These are phyloP conservation scores for Tetrao urogallus DNA, from an alignment of 2,113 vertebrate species.

Conservation along the genomic window DNA sequence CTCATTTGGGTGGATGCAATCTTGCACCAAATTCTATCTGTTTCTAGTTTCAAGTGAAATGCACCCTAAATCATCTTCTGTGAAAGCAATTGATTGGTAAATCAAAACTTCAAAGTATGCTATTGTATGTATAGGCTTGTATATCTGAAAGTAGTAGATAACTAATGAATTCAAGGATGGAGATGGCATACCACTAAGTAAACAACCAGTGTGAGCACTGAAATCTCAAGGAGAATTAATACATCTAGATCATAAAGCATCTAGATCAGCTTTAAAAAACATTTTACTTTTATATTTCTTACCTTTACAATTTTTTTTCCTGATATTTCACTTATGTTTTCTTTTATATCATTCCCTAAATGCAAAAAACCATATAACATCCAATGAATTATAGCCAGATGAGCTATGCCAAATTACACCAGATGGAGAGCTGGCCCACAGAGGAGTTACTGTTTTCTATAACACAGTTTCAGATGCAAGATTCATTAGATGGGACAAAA, in stretches of 20 bases:
- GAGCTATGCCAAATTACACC: constrained; percentile 53
- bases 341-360: constrained; percentile 13
- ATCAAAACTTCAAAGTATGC: not conserved
- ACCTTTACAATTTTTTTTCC: not conserved
- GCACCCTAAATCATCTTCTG: not conserved
- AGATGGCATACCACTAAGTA: not conserved
- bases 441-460: constrained; percentile 51
- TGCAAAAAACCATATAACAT: constrained; percentile 1
- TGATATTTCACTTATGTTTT: not conserved
- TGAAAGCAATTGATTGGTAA: not conserved
- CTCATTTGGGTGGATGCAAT: not conserved
- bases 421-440: constrained; percentile 58
- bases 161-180: not conserved
- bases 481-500: constrained; percentile 64
- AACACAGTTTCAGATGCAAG: constrained; percentile 55
- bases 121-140: not conserved
- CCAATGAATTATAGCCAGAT: constrained; percentile 39
- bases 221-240: not conserved
- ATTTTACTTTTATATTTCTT: not conserved
- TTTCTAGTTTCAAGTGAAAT: not conserved
- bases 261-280: not conserved
- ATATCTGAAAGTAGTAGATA: not conserved
- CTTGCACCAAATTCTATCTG: not conserved
- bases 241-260: not conserved
- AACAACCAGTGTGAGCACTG: not conserved